Percentiles rank a stretch among this genome's conserved stretches.
phyloP scores from a whole-genome alignment of 2,113 vertebrate genomes.

The Sprattus sprattus region DNA sequence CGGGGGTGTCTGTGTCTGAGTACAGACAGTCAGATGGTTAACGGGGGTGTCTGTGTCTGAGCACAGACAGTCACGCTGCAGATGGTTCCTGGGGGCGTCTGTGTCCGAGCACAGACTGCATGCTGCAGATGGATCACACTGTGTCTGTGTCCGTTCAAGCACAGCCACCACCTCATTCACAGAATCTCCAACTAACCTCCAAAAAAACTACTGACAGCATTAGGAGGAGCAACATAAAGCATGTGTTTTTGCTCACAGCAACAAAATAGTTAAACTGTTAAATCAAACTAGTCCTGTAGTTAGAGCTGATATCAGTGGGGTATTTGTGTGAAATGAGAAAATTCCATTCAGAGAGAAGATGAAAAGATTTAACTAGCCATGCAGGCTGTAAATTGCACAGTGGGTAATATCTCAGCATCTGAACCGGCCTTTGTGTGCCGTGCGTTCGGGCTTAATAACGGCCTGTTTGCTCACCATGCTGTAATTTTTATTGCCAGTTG shows the following conservation, averaged over 20 bases:
- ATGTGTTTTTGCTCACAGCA: not conserved
- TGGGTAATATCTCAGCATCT: not conserved
- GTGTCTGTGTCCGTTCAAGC: no score
- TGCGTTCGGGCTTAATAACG: conserved; percentile 22
- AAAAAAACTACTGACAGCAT: not conserved
- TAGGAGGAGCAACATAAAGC: not conserved
- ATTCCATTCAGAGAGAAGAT: not conserved
- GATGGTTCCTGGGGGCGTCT: no score
- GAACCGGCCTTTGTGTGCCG: conserved; percentile 17
- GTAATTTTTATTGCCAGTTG: conserved; percentile 34
- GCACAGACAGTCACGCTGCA: no score
- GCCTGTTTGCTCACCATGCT: conserved; percentile 29
- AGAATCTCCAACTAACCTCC: not conserved
- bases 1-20: no score
- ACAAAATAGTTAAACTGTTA: not conserved
- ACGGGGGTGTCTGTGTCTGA: no score
- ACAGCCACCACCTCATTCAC: not conserved
- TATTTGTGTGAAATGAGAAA: not conserved
- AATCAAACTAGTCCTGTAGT: not conserved
- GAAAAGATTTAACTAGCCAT: not conserved
- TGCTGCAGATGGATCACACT: not conserved
- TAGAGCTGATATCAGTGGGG: not conserved
- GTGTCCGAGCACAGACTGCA: not conserved
- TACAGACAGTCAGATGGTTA: no score
- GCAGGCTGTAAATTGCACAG: not conserved